Evolutionary conservation across 2,113 vertebrate genomes (phyloP).

Genomic region (Dinomys branickii): DNA sequence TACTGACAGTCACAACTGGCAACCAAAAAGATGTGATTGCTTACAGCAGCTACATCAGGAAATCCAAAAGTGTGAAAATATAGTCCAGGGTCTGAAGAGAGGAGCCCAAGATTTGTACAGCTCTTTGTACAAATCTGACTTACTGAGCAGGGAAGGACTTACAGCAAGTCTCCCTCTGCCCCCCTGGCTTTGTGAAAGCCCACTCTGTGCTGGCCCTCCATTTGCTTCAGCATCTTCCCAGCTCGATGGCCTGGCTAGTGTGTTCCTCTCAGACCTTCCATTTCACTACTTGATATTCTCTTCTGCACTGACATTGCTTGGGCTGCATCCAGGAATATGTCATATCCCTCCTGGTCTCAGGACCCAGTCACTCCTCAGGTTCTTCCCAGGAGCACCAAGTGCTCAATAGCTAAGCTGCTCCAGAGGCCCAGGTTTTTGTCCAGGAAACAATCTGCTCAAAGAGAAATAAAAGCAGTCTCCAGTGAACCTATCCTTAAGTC

Average conservation of each 20-base stretch:
- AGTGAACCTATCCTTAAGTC: slow-evolving; percentile 51
- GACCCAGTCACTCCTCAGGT: not conserved
- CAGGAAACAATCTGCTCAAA: slow-evolving; percentile 15
- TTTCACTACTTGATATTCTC: not conserved
- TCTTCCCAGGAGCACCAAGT: not conserved
- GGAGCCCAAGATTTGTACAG: fast-evolving
- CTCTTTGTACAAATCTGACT: too few relatives aligned
- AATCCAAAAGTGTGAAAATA: not conserved
- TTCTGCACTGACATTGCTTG: not conserved
- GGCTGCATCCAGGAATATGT: not conserved
- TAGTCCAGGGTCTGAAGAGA: not conserved
- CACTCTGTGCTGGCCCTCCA: fast-evolving
- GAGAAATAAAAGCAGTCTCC: slow-evolving; percentile 52
- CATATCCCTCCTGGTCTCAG: not conserved
- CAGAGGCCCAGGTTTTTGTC: not conserved
- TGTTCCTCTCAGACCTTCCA: not conserved
- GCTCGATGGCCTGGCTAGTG: not conserved
- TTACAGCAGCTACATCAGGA: not conserved
- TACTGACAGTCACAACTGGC: not conserved
- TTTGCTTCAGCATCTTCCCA: not conserved
- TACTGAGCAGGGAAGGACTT: too few relatives aligned
- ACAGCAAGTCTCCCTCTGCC: not conserved
- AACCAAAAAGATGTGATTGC: not conserved
- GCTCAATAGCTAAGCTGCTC: not conserved
- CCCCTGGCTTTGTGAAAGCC: not conserved